A percentile compares a stretch with the other conserved stretches of the same genome.
phyloP scores from a whole-genome alignment of 2,888 invertebrate species.

The Atherix ibis region DNA sequence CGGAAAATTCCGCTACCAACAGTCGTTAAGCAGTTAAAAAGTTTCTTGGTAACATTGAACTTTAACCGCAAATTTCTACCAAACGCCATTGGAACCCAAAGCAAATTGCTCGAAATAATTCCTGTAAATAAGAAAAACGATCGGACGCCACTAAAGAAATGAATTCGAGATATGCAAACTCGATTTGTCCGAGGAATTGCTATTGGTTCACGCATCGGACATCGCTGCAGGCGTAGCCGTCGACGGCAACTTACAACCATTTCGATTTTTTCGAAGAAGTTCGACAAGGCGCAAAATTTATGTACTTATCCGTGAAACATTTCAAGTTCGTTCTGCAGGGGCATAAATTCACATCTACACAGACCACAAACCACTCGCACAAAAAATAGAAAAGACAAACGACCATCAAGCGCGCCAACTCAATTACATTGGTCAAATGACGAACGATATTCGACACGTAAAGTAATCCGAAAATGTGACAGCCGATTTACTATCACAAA shows the following conservation, averaged over 20 bases:
- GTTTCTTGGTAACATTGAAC: not conserved
- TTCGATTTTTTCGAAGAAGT: too few relatives aligned
- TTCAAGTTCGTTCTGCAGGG: not conserved
- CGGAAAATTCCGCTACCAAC: not conserved
- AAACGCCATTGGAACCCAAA: conserved; percentile 1
- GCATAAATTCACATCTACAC: not conserved
- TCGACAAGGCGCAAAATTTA: too few relatives aligned
- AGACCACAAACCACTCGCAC: not conserved
- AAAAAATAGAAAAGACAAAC: not conserved
- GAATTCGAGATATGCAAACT: too few relatives aligned
- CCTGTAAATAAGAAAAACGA: not conserved
- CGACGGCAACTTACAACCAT: too few relatives aligned
- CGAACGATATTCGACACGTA: not conserved
- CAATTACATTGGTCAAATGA: not conserved
- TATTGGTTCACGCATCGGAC: too few relatives aligned
- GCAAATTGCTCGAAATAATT: not conserved
- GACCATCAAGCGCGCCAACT: not conserved
- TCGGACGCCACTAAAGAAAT: too few relatives aligned
- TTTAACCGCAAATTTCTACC: not conserved
- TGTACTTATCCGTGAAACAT: not conserved
- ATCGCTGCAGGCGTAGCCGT: too few relatives aligned
- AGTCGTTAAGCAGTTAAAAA: not conserved
- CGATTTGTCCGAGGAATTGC: too few relatives aligned
- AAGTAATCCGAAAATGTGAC: too few relatives aligned
- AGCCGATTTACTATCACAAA: too few relatives aligned